These are phyloP conservation scores for Drosophila eohydei DNA, from an alignment of 2,888 invertebrate species.

Conservation along the genomic window DNA sequence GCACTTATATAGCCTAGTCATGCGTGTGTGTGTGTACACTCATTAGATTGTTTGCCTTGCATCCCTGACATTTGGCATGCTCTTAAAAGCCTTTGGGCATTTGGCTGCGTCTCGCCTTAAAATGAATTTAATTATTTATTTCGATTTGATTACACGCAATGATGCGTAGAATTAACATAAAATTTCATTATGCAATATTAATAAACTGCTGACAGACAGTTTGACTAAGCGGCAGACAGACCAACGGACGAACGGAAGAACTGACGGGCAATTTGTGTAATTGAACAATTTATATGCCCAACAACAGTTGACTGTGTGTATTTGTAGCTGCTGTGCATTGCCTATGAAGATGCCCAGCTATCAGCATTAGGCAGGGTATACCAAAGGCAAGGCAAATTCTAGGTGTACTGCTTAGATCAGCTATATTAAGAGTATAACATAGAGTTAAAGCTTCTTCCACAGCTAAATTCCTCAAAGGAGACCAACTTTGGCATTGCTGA, in stretches of 20 bases:
- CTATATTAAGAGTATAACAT: no score
- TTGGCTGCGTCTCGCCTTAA: slow-evolving; percentile 60
- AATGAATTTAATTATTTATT: slow-evolving; percentile 84
- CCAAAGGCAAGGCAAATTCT: neutral
- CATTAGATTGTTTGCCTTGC: slow-evolving; percentile 25
- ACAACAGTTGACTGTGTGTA: slow-evolving; percentile 4
- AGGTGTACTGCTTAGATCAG: no score
- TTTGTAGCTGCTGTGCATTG: neutral
- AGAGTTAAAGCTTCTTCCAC: no score
- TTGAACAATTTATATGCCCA: slow-evolving; percentile 61
- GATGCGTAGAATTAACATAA: slow-evolving; percentile 85
- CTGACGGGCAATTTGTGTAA: slow-evolving; percentile 73
- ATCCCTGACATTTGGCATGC: slow-evolving; percentile 38
- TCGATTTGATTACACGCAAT: slow-evolving; percentile 84
- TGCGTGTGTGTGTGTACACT: slow-evolving; percentile 1
- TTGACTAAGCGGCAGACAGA: slow-evolving; percentile 27
- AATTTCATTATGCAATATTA: slow-evolving; percentile 83
- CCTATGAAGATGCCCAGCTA: neutral
- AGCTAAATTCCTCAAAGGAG: no score
- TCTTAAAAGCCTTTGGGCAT: slow-evolving; percentile 46
- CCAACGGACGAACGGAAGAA: slow-evolving; percentile 4
- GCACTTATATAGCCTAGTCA: neutral
- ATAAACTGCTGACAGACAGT: slow-evolving; percentile 71
- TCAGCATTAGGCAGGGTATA: neutral
- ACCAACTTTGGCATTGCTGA: no score